These are phyloP conservation scores for Neelides sp. DNA, from an alignment of 1,140 invertebrate species.

Conservation along the genomic window DNA sequence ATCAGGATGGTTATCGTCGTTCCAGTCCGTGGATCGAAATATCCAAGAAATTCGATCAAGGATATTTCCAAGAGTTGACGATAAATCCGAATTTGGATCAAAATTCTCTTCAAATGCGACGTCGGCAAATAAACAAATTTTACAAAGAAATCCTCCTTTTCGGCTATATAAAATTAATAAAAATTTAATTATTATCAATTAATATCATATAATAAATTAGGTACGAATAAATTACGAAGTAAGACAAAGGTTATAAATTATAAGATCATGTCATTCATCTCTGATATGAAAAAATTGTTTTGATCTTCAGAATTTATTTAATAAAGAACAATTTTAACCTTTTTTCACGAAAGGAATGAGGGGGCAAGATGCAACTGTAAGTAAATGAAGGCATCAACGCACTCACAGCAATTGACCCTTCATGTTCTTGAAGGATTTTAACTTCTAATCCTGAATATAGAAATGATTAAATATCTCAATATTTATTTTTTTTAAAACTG, in stretches of 20 bases:
- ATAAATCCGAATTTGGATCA: neutral
- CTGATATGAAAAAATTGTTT: too few relatives aligned
- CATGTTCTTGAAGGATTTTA: conserved; percentile 14
- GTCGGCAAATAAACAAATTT: conserved; percentile 24
- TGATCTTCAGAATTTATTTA: too few relatives aligned
- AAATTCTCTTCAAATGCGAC: conserved; percentile 8
- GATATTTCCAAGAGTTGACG: conserved; percentile 4
- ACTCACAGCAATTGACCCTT: conserved; percentile 20
- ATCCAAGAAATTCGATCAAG: conserved; percentile 29
- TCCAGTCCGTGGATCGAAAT: conserved; percentile 24
- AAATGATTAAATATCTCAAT: neutral
- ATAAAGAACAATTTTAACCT: neutral
- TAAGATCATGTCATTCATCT: too few relatives aligned
- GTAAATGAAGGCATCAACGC: conserved; percentile 9
- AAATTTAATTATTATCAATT: neutral
- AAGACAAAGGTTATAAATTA: too few relatives aligned
- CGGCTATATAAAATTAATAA: conserved; percentile 9
- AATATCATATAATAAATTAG: too few relatives aligned
- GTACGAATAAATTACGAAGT: too few relatives aligned
- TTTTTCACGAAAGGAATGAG: conserved; percentile 14
- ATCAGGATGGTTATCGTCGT: conserved; percentile 16
- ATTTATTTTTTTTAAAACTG: neutral
- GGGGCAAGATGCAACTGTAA: conserved; percentile 24
- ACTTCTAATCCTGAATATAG: conserved; percentile 9
- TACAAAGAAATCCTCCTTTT: conserved; percentile 26